Evolutionary conservation across 2,888 invertebrate species (phyloP).

Genomic region (Argyra leucocephala): DNA sequence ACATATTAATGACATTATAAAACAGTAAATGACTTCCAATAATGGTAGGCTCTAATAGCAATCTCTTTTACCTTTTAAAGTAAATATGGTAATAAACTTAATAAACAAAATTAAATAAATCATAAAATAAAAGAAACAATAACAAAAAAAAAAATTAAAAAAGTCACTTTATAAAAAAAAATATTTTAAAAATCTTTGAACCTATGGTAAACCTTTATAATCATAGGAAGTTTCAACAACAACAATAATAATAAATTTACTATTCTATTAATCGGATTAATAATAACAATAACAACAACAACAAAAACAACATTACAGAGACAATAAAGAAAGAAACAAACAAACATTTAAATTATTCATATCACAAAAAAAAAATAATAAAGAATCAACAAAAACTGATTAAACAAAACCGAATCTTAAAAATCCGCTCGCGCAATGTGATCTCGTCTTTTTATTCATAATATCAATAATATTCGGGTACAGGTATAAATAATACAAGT

Average conservation of each 20-base stretch:
- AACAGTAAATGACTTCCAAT: neutral
- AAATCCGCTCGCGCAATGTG: no score
- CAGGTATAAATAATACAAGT: no score
- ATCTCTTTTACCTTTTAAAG: neutral
- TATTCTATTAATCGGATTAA: neutral
- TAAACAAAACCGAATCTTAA: no score
- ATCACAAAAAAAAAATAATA: neutral
- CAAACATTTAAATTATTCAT: neutral
- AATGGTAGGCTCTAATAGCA: neutral
- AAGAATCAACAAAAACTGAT: neutral
- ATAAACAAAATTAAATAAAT: constrained; percentile 6
- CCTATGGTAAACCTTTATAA: no score
- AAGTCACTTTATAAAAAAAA: neutral
- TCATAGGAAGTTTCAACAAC: no score
- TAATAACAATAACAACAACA: neutral
- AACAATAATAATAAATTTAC: neutral
- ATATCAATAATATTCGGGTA: no score
- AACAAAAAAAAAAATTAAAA: neutral
- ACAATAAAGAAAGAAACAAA: neutral
- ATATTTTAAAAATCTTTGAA: neutral
- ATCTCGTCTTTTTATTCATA: no score
- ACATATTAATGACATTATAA: neutral
- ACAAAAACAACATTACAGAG: neutral
- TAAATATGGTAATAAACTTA: neutral
- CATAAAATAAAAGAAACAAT: neutral